phyloP scores from a whole-genome alignment of 2,888 invertebrate genomes.

The Meganola albula region DNA sequence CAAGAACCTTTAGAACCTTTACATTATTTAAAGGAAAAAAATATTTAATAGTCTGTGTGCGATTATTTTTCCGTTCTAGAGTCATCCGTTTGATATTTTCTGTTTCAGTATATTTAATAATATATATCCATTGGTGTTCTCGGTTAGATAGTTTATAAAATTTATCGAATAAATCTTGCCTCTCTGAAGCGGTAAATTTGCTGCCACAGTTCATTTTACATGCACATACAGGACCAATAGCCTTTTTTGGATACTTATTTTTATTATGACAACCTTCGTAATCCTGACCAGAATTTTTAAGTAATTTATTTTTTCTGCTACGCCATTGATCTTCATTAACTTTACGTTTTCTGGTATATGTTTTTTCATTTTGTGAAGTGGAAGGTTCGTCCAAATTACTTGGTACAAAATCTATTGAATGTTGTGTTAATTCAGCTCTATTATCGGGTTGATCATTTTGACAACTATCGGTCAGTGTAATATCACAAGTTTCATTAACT shows the following conservation, averaged over 20 bases:
- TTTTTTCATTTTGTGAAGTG: slow-evolving; percentile 4
- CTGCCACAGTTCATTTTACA: slow-evolving; percentile 11
- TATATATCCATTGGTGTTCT: slow-evolving; percentile 17
- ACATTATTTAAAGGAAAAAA: slow-evolving; percentile 5
- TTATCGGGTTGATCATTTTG: slow-evolving; percentile 4
- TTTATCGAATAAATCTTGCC: slow-evolving; percentile 9
- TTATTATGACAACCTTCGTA: slow-evolving; percentile 9
- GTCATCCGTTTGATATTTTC: slow-evolving; percentile 13
- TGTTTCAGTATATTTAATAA: slow-evolving; percentile 5
- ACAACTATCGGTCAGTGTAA: slow-evolving; percentile 3
- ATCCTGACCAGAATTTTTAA: slow-evolving; percentile 12
- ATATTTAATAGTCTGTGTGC: slow-evolving; percentile 15
- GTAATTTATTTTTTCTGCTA: slow-evolving; percentile 10
- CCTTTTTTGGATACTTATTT: slow-evolving; percentile 7
- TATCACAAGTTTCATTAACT: slow-evolving; percentile 3
- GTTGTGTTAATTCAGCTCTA: slow-evolving; percentile 5
- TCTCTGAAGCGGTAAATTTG: slow-evolving; percentile 6
- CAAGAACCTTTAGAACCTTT: slow-evolving; percentile 1
- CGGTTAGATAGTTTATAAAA: slow-evolving; percentile 16
- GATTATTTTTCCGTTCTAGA: slow-evolving; percentile 11
- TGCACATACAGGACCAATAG: slow-evolving; percentile 7
- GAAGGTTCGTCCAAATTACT: slow-evolving; percentile 4
- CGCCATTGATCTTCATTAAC: slow-evolving; percentile 6
- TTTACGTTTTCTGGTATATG: neutral
- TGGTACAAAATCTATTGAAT: slow-evolving; percentile 3